Evolutionary conservation across 2,888 invertebrate genomes (phyloP).

Genomic region (Leptothorax acervorum): DNA sequence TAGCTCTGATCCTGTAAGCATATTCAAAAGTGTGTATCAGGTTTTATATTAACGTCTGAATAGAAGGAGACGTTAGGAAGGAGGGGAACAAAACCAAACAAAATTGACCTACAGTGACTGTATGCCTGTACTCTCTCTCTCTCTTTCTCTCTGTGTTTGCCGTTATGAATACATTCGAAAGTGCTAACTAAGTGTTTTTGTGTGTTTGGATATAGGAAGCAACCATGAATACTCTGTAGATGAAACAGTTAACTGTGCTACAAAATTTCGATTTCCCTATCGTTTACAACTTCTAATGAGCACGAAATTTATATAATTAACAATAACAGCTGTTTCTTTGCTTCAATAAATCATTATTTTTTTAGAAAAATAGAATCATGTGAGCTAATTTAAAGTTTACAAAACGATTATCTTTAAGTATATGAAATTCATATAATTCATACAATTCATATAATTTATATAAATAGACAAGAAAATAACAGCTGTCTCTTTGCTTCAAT

Average conservation of each 20-base stretch:
- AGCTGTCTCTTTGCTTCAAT: not conserved
- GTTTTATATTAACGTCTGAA: not conserved
- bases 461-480: not conserved
- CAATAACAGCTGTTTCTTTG: not conserved
- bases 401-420: not conserved
- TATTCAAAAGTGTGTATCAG: not conserved
- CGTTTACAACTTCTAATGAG: not conserved
- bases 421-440: no score
- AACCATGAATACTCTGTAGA: constrained; percentile 36
- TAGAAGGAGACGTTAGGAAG: not conserved
- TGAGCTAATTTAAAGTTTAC: not conserved
- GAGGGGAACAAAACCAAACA: constrained; percentile 45
- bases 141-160: constrained; percentile 4
- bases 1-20: not conserved
- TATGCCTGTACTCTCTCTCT: constrained; percentile 22
- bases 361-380: not conserved
- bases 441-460: not conserved
- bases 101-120: constrained; percentile 64
- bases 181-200: constrained; percentile 62
- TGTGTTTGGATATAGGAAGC: constrained; percentile 54
- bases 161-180: constrained; percentile 65
- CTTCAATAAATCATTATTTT: not conserved
- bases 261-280: constrained; percentile 1
- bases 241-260: not conserved
- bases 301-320: not conserved